Evolutionary conservation across 2,797 vertebrate genomes (phyloP).

Genomic region (Acrocephalus scirpaceus): DNA sequence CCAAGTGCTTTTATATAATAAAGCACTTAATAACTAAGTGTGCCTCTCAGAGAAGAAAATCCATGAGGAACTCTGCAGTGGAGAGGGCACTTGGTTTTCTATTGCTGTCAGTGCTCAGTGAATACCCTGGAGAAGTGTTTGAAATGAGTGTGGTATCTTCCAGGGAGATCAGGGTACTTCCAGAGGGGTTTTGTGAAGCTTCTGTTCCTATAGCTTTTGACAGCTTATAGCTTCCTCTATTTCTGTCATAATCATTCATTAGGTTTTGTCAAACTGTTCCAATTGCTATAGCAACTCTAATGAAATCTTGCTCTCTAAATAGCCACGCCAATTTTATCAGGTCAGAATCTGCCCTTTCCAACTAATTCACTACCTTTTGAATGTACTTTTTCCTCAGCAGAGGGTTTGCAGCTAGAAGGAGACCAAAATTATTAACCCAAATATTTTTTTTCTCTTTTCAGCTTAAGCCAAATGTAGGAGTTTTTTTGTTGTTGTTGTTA

Average conservation of each 20-base stretch:
- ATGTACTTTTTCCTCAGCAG: neutral
- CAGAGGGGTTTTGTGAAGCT: conserved; percentile 43
- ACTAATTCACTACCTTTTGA: conserved; percentile 9
- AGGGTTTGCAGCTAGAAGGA: neutral
- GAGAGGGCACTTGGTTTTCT: conserved; percentile 12
- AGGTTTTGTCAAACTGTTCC: conserved; percentile 53
- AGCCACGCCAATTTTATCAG: conserved; percentile 21
- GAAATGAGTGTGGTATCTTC: conserved; percentile 66
- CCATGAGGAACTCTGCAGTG: neutral
- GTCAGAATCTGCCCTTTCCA: conserved; percentile 50
- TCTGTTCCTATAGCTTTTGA: conserved; percentile 28
- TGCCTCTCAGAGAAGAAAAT: neutral
- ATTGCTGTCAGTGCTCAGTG: neutral
- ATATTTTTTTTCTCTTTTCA: neutral
- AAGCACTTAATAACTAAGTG: conserved; percentile 10
- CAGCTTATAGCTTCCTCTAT: conserved; percentile 5
- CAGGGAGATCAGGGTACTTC: conserved; percentile 60
- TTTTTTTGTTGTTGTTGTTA: neutral
- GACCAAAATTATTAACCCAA: conserved; percentile 15
- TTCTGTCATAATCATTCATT: conserved; percentile 63
- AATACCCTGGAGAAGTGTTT: neutral
- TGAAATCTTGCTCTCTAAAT: conserved; percentile 67
- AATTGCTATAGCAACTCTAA: conserved; percentile 70
- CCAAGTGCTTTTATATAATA: neutral
- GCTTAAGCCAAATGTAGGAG: neutral